phyloP scores from a whole-genome alignment of 2,888 invertebrate genomes.

The Smittia aterrima region DNA sequence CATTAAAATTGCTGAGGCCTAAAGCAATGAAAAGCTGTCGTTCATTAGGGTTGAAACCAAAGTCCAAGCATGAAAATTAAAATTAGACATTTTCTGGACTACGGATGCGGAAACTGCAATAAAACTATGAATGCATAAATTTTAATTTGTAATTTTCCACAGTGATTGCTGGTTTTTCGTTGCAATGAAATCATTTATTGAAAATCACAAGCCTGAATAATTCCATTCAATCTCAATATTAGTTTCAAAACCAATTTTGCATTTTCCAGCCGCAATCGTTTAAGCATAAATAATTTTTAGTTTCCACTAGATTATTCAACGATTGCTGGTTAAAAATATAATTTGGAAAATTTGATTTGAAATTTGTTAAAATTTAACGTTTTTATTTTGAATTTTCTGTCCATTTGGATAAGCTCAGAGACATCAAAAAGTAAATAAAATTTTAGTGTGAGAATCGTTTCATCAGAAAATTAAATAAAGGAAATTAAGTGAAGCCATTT shows the following conservation, averaged over 20 bases:
- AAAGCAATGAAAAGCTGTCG: background rate
- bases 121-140: conserved; percentile 4
- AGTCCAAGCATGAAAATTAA: background rate
- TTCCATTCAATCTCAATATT: background rate
- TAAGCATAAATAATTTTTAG: too few species aligned
- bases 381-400: background rate
- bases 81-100: background rate
- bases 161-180: background rate
- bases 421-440: background rate
- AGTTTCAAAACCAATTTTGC: background rate
- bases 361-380: background rate
- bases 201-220: conserved; percentile 4
- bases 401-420: background rate
- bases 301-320: too few species aligned
- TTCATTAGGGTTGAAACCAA: background rate
- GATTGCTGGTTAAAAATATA: too few species aligned
- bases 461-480: too few species aligned
- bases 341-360: too few species aligned
- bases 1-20: conserved; percentile 19
- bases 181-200: background rate
- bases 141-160: conserved; percentile 23
- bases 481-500: too few species aligned
- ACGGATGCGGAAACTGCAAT: background rate
- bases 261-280: too few species aligned
- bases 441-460: too few species aligned